These are phyloP conservation scores for Eriosoma lanigerum DNA, from an alignment of 1,140 invertebrate species.

Conservation along the genomic window DNA sequence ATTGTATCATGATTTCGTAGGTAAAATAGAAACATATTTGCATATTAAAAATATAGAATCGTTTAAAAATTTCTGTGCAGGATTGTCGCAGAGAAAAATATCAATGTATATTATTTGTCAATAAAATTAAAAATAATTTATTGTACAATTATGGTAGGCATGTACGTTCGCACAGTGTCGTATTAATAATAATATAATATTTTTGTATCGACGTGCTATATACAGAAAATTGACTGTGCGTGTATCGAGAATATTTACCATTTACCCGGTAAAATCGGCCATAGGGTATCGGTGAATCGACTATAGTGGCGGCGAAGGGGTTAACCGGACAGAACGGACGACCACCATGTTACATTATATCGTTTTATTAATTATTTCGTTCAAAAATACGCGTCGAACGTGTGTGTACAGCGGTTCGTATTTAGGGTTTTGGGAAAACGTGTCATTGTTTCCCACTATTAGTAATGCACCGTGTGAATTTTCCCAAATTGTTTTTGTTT, in stretches of 20 bases:
- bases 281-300: background rate
- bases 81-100: too few relatives aligned
- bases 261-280: too few relatives aligned
- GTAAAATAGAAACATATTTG: too few relatives aligned
- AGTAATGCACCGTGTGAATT: constrained; percentile 7
- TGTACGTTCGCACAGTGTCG: too few relatives aligned
- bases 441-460: constrained; percentile 22
- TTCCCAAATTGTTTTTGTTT: background rate
- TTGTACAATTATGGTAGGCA: too few relatives aligned
- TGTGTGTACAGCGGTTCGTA: background rate
- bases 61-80: too few relatives aligned
- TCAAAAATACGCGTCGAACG: background rate
- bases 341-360: background rate
- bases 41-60: too few relatives aligned
- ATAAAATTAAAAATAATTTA: too few relatives aligned
- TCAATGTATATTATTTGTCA: too few relatives aligned
- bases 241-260: background rate
- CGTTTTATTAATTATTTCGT: constrained; percentile 21
- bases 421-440: constrained; percentile 1
- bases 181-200: too few relatives aligned
- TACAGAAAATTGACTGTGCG: background rate
- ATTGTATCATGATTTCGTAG: too few relatives aligned
- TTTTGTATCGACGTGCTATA: too few relatives aligned
- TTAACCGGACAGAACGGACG: background rate
- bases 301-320: background rate